A percentile compares a stretch with the other conserved stretches of the same genome.
Conservation (phyloP, 2,888 invertebrate genomes). For the Eumacrocentrus americanus region DNA sequence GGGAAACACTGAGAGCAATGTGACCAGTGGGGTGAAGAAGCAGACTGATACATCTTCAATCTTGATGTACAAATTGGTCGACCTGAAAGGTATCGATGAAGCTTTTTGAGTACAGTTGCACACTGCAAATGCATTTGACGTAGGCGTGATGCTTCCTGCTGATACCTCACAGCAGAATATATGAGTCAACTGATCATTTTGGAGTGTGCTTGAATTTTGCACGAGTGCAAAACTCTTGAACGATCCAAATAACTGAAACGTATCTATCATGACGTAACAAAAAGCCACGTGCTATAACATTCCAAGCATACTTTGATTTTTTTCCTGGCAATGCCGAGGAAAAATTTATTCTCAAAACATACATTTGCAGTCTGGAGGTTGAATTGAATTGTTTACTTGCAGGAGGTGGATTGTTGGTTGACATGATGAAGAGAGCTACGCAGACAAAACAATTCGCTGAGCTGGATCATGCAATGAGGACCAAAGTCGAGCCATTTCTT, state of each 20-base stretch:
- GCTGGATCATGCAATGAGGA: conserved; percentile 90
- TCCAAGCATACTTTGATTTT: no score
- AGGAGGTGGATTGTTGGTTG: conserved; percentile 92
- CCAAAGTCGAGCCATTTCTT: conserved; percentile 88
- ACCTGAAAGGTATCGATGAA: conserved; percentile 85
- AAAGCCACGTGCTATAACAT: no score
- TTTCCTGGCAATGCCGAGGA: neutral
- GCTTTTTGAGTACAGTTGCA: no score
- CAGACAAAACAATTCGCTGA: conserved; percentile 91
- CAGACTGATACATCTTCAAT: conserved; percentile 88
- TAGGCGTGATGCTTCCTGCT: conserved; percentile 1
- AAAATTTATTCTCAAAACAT: neutral
- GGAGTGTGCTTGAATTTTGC: no score
- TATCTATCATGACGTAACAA: no score
- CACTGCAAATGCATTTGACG: neutral
- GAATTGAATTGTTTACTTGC: conserved; percentile 19
- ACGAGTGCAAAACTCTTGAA: no score
- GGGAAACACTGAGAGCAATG: conserved; percentile 88
- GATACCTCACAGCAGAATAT: neutral
- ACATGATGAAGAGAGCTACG: conserved; percentile 89
- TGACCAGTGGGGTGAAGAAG: conserved; percentile 93
- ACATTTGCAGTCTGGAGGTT: neutral
- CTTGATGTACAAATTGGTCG: conserved; percentile 85
- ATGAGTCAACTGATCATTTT: neutral
- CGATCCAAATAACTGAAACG: no score